phyloP scores from a whole-genome alignment of 2,888 invertebrate genomes.

The Agrilus mali region DNA sequence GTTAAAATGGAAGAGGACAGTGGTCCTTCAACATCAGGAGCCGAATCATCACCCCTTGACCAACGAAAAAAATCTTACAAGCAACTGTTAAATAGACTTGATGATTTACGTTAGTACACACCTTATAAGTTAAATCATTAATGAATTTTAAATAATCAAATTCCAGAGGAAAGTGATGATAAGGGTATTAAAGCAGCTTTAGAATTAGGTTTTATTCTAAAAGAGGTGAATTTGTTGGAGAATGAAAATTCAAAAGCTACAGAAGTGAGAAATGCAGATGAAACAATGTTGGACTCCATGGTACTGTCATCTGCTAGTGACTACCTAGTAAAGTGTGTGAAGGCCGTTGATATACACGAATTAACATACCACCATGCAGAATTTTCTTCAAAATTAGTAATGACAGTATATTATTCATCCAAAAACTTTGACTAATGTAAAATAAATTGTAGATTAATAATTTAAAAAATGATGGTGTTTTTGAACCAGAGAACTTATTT shows the following conservation, averaged over 20 bases:
- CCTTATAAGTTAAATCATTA: background rate
- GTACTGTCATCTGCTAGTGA: constrained; percentile 26
- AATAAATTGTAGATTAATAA: constrained; percentile 8
- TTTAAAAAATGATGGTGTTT: constrained; percentile 23
- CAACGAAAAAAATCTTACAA: constrained; percentile 17
- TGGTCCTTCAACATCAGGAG: no score
- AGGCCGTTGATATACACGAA: constrained; percentile 29
- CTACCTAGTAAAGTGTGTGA: constrained; percentile 24
- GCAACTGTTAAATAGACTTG: constrained; percentile 19
- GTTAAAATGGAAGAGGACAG: no score
- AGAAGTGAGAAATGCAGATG: constrained; percentile 26
- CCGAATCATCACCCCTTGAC: constrained; percentile 1
- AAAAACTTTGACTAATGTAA: background rate
- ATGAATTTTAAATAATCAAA: constrained; percentile 3
- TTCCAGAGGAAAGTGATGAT: constrained; percentile 18
- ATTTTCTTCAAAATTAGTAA: constrained; percentile 38
- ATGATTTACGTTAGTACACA: constrained; percentile 19
- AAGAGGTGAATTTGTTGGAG: constrained; percentile 20
- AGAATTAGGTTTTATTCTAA: constrained; percentile 22
- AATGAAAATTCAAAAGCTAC: constrained; percentile 21
- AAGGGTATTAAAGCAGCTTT: constrained; percentile 18
- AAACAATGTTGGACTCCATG: constrained; percentile 26
- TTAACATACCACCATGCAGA: constrained; percentile 38
- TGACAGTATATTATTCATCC: background rate
- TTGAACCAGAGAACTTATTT: constrained; percentile 31